A percentile compares a stretch with the other conserved stretches of the same genome.
phyloP scores from a whole-genome alignment of 2,888 invertebrate species.

The Drosophila macrospina region DNA sequence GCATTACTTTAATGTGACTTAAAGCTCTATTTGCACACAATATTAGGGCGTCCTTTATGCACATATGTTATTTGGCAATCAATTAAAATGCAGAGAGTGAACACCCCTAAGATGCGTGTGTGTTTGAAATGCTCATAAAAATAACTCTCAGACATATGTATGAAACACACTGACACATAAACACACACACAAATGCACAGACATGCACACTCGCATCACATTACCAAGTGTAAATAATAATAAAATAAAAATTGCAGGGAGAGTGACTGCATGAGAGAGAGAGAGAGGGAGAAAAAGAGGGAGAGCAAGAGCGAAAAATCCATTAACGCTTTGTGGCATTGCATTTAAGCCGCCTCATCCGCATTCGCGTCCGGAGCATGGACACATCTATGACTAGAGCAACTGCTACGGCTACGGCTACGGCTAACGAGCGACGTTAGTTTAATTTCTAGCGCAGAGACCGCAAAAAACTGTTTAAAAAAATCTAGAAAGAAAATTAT shows the following conservation, averaged over 20 bases:
- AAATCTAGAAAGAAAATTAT: conserved; percentile 36
- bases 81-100: conserved; percentile 48
- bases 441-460: conserved; percentile 74
- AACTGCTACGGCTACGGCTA: neutral
- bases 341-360: conserved; percentile 71
- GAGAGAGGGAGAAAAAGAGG: no score
- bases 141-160: conserved; percentile 54
- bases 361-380: conserved; percentile 29
- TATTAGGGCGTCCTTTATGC: conserved; percentile 32
- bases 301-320: conserved; percentile 56
- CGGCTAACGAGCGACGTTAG: conserved; percentile 77
- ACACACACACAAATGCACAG: conserved; percentile 17
- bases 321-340: conserved; percentile 81
- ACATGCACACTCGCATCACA: conserved; percentile 40
- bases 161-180: conserved; percentile 35
- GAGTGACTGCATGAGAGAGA: neutral
- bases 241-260: conserved; percentile 70
- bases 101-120: conserved; percentile 51
- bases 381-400: conserved; percentile 6
- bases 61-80: conserved; percentile 61
- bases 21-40: conserved; percentile 43
- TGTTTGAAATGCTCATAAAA: conserved; percentile 52
- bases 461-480: conserved; percentile 30
- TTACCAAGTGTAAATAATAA: conserved; percentile 78
- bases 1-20: conserved; percentile 21